Base-by-base conservation (phyloP, 2,797 vertebrate genomes). In the Yasuhikotakia modesta region DNA sequence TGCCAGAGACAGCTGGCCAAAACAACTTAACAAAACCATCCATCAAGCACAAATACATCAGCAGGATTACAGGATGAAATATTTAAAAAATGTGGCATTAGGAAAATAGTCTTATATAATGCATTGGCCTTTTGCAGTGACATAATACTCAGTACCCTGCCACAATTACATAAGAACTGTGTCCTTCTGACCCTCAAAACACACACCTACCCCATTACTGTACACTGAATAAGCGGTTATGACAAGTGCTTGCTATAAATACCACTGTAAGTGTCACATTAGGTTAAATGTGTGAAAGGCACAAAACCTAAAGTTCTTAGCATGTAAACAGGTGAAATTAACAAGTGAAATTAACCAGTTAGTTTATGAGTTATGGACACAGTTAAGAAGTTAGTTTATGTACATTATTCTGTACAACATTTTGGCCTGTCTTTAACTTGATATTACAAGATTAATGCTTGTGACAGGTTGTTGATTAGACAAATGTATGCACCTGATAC, bases 21-120 rank as follows among this genome's bases (percentile, higher is more conserved):
- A 70, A 64, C 79, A 85, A 84, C 85, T 82, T 84, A 84, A 83
- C 79, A 85, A 88, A 86, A 80, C 86, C 79, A 81, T 85, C 84
- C 87, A 87, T 89, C 85, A 88, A 81, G 69, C 61, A 74, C 72
- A 79, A 84, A 85, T 79, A 83, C 87, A 90, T 88, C 86, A 88
- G 79, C 73, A 39, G 84, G 90, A 91, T 88, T 89, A 88, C 83
- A 79, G 76, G 79, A 80, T 35, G 65, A 22, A 52, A 85, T 84
- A 85, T 86, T 39, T 52, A 88, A 91, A 88, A 85, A 57, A 82
- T 80, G 72, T 83, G 86, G 73, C 39, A 87, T 89, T 88, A 88
- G 85, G 74, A 80, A 77, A 75, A 80, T 48, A 68, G 68, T 73
- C 84, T 91, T 89, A 87, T 82, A 85, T 89, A 88, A 91, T 79